These are phyloP conservation scores for Chloropsis hardwickii DNA, from an alignment of 2,113 vertebrate genomes.

Conservation along the genomic window DNA sequence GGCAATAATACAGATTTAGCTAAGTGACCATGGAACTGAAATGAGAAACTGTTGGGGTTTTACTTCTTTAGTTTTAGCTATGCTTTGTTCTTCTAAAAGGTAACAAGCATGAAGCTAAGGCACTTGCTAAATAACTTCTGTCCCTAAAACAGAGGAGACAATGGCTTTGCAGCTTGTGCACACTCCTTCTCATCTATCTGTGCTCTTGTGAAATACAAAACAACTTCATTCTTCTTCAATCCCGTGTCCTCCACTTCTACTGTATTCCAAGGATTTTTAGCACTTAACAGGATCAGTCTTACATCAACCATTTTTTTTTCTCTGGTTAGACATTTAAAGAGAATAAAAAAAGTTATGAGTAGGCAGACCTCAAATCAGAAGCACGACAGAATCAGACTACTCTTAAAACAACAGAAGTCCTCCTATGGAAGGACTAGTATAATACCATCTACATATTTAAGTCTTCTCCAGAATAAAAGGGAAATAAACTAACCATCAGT, in stretches of 20 bases:
- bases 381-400: not conserved
- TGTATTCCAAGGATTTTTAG: not conserved
- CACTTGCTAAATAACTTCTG: not conserved
- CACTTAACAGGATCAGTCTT: not conserved
- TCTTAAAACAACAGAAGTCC: not conserved
- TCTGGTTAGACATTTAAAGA: not conserved
- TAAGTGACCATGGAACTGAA: not conserved
- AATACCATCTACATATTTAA: not conserved
- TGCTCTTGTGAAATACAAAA: not conserved
- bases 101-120: not conserved
- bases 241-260: not conserved
- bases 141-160: not conserved
- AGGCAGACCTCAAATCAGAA: not conserved
- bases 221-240: not conserved
- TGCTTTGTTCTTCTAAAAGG: not conserved
- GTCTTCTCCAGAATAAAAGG: not conserved
- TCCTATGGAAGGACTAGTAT: not conserved
- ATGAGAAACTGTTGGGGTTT: not conserved
- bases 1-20: not conserved
- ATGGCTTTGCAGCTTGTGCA: not conserved
- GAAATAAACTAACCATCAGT: not conserved
- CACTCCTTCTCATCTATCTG: not conserved
- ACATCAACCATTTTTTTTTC: not conserved
- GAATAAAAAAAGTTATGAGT: not conserved
- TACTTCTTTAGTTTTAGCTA: not conserved